A percentile compares a stretch with the other conserved stretches of the same genome.
These are phyloP conservation scores for Polymixis flavicincta DNA, from an alignment of 2,888 invertebrate species.

Conservation along the genomic window DNA sequence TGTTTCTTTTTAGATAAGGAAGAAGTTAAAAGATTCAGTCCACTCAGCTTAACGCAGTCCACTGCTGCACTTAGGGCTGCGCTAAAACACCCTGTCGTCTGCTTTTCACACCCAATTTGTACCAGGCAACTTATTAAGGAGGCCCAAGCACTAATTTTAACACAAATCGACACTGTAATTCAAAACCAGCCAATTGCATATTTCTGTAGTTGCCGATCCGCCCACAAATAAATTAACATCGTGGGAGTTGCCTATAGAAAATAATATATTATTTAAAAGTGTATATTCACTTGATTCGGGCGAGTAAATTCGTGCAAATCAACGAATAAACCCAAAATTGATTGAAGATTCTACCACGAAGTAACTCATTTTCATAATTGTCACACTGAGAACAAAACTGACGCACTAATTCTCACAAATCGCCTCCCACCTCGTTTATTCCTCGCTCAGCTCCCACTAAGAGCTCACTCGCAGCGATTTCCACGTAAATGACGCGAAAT, in stretches of 20 bases:
- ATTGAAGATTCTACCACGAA: not conserved
- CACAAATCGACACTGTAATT: too few relatives aligned
- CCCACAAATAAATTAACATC: too few relatives aligned
- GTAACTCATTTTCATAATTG: not conserved
- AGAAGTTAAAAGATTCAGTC: too few relatives aligned
- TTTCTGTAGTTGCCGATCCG: too few relatives aligned
- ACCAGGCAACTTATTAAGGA: not conserved
- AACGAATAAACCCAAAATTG: too few relatives aligned
- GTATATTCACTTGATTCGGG: too few relatives aligned
- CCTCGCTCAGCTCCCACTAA: conserved; percentile 46
- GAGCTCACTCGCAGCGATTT: conserved; percentile 36
- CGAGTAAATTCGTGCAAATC: too few relatives aligned
- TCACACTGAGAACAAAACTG: not conserved
- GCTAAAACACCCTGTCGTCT: not conserved
- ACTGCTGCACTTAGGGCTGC: not conserved
- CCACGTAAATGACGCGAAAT: conserved; percentile 68
- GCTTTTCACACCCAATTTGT: not conserved
- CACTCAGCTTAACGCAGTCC: not conserved
- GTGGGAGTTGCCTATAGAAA: too few relatives aligned
- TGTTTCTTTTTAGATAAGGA: not conserved
- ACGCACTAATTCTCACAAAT: not conserved
- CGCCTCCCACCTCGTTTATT: conserved; percentile 31
- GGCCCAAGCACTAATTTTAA: too few relatives aligned
- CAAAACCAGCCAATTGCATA: too few relatives aligned
- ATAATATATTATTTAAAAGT: too few relatives aligned